Conservation (phyloP, 2,113 vertebrate genomes). For the Brachypodius melanocephalos region DNA sequence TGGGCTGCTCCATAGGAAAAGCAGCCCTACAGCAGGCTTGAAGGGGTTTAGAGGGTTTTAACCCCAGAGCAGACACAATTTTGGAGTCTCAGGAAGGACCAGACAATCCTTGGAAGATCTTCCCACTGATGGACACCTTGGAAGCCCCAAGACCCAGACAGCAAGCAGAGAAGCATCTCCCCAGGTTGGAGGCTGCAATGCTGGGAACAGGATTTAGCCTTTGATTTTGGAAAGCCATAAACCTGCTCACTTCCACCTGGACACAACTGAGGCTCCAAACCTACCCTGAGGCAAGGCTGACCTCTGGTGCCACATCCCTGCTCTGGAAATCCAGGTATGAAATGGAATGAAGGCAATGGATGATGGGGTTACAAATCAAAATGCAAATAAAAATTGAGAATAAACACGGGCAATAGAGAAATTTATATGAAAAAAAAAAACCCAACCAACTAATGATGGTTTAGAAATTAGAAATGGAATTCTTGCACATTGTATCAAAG, state of each 20-base stretch:
- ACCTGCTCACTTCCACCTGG: background rate
- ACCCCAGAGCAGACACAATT: background rate
- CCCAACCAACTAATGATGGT: too few species aligned
- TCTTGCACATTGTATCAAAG: background rate
- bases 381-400: background rate
- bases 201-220: background rate
- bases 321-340: rapidly evolving
- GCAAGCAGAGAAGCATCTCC: background rate
- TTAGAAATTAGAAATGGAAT: background rate
- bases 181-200: background rate
- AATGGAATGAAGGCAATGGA: rapidly evolving
- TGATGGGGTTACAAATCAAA: rapidly evolving
- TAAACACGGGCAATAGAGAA: rapidly evolving
- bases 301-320: background rate
- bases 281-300: background rate
- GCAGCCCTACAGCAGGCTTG: background rate
- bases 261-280: rapidly evolving
- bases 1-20: background rate
- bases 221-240: background rate
- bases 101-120: background rate
- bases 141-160: background rate
- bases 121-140: background rate
- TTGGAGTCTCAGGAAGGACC: background rate
- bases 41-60: background rate
- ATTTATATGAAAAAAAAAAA: background rate